These are phyloP conservation scores for Paramormyrops hopkinsi DNA, from an alignment of 2,797 vertebrate species.

Conservation along the genomic window DNA sequence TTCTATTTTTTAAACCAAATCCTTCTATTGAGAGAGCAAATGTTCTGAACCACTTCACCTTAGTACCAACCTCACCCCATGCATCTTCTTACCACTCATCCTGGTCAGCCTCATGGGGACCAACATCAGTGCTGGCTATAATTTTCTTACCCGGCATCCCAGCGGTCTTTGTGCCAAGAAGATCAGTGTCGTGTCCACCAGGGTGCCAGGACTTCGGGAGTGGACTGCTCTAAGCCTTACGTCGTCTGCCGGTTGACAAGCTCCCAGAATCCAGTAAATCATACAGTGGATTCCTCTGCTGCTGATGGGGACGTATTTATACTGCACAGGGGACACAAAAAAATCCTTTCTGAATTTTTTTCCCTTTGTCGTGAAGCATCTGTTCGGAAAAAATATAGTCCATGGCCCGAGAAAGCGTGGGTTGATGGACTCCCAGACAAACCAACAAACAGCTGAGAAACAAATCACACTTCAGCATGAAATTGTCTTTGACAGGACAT, in stretches of 20 bases:
- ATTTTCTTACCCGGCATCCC: neutral
- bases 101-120: neutral
- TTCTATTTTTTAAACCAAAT: neutral
- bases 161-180: neutral
- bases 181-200: neutral
- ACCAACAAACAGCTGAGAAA: neutral
- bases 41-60: neutral
- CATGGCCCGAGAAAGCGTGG: neutral
- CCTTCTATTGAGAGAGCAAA: neutral
- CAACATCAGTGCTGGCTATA: neutral
- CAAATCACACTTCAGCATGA: neutral
- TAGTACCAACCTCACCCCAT: neutral
- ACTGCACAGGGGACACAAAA: neutral
- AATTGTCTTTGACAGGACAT: neutral
- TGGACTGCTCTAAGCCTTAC: neutral
- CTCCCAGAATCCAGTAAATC: slow-evolving; percentile 8
- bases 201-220: neutral
- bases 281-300: neutral
- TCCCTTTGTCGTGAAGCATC: neutral
- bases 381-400: slow-evolving; percentile 1
- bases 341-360: neutral
- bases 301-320: neutral
- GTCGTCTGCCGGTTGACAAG: neutral
- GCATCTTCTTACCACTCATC: neutral
- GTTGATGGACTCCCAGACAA: neutral